Percentiles rank a stretch among this genome's conserved stretches.
Evolutionary conservation across 92 coral and sea anemone genomes (phyloP).

Genomic region (Epizoanthus illoricatus): DNA sequence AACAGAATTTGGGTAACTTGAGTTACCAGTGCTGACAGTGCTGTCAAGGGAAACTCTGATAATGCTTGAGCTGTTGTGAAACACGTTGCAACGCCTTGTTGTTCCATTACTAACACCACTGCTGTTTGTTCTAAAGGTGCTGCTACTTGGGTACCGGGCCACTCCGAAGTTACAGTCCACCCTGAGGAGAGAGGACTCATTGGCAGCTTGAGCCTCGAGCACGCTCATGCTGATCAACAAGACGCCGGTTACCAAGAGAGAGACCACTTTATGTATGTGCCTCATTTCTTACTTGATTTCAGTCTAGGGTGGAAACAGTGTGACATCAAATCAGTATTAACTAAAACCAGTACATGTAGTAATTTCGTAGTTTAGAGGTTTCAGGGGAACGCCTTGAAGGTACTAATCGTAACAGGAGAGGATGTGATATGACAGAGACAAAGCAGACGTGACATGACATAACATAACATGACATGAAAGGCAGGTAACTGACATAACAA

Average conservation of each 20-base stretch:
- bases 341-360: too few species aligned
- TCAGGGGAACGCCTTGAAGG: too few species aligned
- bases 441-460: too few species aligned
- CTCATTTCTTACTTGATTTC: neutral
- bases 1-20: conserved; percentile 37
- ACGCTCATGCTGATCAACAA: neutral
- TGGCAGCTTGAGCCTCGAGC: neutral
- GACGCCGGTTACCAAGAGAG: neutral
- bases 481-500: too few species aligned
- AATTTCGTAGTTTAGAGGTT: too few species aligned
- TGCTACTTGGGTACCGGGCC: conserved; percentile 9
- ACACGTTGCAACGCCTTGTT: conserved; percentile 52
- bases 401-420: too few species aligned
- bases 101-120: conserved; percentile 50
- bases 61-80: conserved; percentile 39
- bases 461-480: too few species aligned
- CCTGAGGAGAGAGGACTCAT: conserved; percentile 31
- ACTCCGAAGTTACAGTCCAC: conserved; percentile 72
- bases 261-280: neutral
- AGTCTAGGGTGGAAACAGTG: too few species aligned
- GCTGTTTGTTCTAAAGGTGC: conserved; percentile 38
- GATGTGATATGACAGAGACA: too few species aligned
- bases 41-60: conserved; percentile 47
- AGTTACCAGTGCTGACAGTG: neutral
- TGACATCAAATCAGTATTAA: too few species aligned